phyloP scores from a whole-genome alignment of 2,888 invertebrate genomes.

The Pristionchus arcanus region DNA sequence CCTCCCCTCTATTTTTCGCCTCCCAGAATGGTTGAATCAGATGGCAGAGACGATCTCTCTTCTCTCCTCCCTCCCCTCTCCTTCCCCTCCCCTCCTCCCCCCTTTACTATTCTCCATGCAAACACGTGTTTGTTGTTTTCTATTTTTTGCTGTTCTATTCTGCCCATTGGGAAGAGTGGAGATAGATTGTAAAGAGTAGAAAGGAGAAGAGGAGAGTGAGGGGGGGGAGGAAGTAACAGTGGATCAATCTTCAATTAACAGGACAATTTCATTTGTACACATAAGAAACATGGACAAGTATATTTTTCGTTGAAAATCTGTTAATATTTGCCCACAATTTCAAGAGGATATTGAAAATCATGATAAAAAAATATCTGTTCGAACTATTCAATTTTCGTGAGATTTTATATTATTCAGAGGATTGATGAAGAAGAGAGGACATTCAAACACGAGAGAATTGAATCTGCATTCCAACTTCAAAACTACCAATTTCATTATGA shows the following conservation, averaged over 20 bases:
- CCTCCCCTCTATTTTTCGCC: background rate
- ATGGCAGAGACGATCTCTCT: conserved; percentile 44
- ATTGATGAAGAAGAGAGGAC: background rate
- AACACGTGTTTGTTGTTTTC: conserved; percentile 48
- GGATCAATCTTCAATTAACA: background rate
- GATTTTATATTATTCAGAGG: background rate
- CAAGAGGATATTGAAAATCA: no score
- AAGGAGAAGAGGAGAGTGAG: background rate
- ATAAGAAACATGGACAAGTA: no score
- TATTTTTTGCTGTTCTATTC: conserved; percentile 12
- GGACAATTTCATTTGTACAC: background rate
- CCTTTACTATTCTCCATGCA: background rate
- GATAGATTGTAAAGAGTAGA: conserved; percentile 10
- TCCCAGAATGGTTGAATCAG: conserved; percentile 45
- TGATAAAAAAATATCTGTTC: no score
- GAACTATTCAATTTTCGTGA: no score
- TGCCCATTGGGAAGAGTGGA: background rate
- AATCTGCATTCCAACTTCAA: background rate
- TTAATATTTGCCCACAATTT: no score
- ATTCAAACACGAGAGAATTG: conserved; percentile 2
- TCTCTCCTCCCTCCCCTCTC: background rate
- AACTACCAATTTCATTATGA: conserved; percentile 13
- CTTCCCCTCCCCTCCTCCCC: background rate
- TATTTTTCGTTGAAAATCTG: no score
- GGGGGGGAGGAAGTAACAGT: background rate